Percentiles rank a stretch among this genome's conserved stretches.
These are phyloP conservation scores for Caenorhabditis sulstoni DNA, from an alignment of 2,888 invertebrate species.

Conservation along the genomic window DNA sequence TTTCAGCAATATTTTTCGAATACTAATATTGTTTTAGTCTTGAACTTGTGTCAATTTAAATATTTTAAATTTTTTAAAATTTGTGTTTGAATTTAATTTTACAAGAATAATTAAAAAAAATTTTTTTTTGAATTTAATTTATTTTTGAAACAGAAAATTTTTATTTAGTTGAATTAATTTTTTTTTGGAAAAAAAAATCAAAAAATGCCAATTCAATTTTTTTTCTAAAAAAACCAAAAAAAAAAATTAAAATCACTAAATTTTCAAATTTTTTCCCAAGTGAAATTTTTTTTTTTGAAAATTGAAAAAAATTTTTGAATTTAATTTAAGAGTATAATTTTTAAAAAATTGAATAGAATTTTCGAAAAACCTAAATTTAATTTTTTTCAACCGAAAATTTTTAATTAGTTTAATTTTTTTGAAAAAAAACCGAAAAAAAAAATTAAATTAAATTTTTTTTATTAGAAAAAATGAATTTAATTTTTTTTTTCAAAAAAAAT, in stretches of 20 bases:
- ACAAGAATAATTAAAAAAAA: background rate
- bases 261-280: background rate
- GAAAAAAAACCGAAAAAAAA: background rate
- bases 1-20: no score
- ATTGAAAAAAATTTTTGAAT: no score
- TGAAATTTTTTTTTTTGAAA: background rate
- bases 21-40: no score
- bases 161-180: no score
- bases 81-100: background rate
- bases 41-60: no score
- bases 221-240: background rate
- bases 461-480: no score
- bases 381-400: no score
- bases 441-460: no score
- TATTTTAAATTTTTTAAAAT: background rate
- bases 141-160: background rate
- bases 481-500: background rate
- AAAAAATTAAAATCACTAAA: background rate
- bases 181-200: background rate
- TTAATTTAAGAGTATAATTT: no score
- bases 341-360: no score
- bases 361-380: no score
- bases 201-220: background rate
- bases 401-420: no score
- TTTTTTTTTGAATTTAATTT: slow-evolving; percentile 1